Conservation (phyloP, 2,113 vertebrate genomes). For the Aegotheles bennettii region DNA sequence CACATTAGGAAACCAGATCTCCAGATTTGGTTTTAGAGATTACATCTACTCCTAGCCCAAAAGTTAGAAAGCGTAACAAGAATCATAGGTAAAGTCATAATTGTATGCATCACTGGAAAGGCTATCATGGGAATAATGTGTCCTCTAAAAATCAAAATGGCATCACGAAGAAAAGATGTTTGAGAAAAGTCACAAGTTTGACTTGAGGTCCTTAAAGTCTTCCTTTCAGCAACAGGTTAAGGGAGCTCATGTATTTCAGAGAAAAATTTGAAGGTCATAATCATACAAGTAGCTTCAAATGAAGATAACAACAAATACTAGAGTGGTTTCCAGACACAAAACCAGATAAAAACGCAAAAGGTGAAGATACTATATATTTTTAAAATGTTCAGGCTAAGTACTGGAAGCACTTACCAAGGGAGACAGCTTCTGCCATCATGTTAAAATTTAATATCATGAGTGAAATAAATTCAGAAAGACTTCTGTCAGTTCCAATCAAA, state of each 20-base stretch:
- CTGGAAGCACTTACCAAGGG: neutral
- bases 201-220: neutral
- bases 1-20: neutral
- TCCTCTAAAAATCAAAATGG: neutral
- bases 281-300: neutral
- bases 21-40: neutral
- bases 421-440: neutral
- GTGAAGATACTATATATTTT: neutral
- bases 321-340: neutral
- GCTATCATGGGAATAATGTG: neutral
- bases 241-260: neutral
- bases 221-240: neutral
- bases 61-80: neutral
- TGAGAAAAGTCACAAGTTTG: neutral
- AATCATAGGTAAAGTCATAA: neutral
- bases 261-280: neutral
- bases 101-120: neutral
- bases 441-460: neutral
- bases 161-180: neutral
- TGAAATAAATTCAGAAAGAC: neutral
- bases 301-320: neutral
- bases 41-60: neutral
- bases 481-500: neutral
- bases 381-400: neutral
- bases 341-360: neutral